Percentiles rank a stretch among this genome's conserved stretches.
Evolutionary conservation across 2,113 vertebrate genomes (phyloP).

Genomic region (Colistium nudipinnis): DNA sequence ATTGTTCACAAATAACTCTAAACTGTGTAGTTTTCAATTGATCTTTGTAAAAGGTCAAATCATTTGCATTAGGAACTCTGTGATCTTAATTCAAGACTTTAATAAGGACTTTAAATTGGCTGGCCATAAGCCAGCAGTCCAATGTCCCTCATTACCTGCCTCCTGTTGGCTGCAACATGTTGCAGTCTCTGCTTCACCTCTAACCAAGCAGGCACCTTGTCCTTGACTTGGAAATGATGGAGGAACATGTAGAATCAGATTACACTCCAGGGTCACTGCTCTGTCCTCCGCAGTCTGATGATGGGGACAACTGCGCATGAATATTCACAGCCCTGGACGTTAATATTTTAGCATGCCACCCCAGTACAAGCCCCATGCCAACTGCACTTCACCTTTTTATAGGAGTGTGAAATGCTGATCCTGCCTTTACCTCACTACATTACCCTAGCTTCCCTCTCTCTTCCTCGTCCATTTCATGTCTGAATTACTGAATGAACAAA

Average conservation of each 20-base stretch:
- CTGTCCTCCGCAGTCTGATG: slow-evolving; percentile 66
- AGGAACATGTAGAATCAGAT: slow-evolving; percentile 70
- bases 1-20: not conserved
- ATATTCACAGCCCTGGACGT: slow-evolving; percentile 72
- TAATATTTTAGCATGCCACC: slow-evolving; percentile 76
- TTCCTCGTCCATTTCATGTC: slow-evolving; percentile 48
- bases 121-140: slow-evolving; percentile 48
- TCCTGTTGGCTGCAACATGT: slow-evolving; percentile 56
- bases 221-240: slow-evolving; percentile 77
- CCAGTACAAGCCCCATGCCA: slow-evolving; percentile 32
- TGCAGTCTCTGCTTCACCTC: slow-evolving; percentile 39
- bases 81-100: not conserved
- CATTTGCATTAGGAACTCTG: not conserved
- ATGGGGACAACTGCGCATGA: slow-evolving; percentile 64
- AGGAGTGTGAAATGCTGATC: slow-evolving; percentile 55
- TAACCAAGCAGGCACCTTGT: slow-evolving; percentile 39
- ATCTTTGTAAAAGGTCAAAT: not conserved
- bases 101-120: slow-evolving; percentile 39
- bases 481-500: slow-evolving; percentile 69
- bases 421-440: slow-evolving; percentile 47
- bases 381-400: slow-evolving; percentile 45
- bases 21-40: not conserved
- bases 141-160: slow-evolving; percentile 17
- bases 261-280: slow-evolving; percentile 62
- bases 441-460: slow-evolving; percentile 26